Conservation (phyloP, 2,797 vertebrate species). For the Ciconia nigra region DNA sequence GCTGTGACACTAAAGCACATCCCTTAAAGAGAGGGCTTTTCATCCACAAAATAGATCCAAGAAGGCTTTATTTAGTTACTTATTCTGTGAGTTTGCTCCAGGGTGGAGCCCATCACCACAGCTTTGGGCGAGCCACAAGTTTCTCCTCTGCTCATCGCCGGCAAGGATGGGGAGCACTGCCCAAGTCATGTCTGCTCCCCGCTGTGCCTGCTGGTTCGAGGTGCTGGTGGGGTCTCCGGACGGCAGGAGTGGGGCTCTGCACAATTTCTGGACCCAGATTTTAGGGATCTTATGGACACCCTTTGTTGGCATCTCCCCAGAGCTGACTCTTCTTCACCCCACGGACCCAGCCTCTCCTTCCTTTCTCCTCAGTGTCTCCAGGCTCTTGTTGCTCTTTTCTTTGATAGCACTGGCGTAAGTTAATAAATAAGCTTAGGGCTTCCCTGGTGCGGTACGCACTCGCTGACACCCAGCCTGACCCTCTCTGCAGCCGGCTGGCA, state of each 20-base stretch:
- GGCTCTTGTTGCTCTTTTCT: background rate
- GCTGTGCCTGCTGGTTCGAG: background rate
- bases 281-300: rapidly evolving
- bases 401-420: background rate
- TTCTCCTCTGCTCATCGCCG: too few species aligned
- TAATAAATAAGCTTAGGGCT: background rate
- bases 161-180: background rate
- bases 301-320: background rate
- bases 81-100: background rate
- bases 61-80: background rate
- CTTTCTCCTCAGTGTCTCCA: background rate
- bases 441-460: rapidly evolving
- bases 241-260: background rate
- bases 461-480: background rate
- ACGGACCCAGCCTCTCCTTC: background rate
- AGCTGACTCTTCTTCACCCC: background rate
- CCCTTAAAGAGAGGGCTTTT: background rate
- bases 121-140: background rate
- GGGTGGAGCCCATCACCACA: background rate
- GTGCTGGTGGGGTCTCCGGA: background rate
- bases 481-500: background rate
- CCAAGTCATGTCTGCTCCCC: background rate
- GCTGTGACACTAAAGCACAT: background rate
- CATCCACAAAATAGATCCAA: background rate
- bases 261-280: background rate